These are phyloP conservation scores for Coendou prehensilis DNA, from an alignment of 2,797 vertebrate genomes.

Conservation along the genomic window DNA sequence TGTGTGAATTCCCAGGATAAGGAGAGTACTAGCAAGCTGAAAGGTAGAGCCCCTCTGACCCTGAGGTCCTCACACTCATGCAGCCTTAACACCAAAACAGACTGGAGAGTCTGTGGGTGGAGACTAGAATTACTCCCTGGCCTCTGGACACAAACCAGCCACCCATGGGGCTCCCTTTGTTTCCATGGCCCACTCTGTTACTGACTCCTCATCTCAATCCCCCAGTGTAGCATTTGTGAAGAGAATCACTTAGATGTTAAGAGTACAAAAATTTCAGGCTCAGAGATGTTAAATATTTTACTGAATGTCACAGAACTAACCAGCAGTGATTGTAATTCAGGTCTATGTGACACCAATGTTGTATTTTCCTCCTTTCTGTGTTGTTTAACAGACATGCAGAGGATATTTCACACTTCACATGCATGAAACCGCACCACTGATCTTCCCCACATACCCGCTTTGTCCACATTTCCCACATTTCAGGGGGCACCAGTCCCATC, in stretches of 20 bases:
- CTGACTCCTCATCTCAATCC: neutral
- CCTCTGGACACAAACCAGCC: neutral
- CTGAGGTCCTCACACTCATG: neutral
- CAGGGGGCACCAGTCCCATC: neutral
- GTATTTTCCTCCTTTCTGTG: neutral
- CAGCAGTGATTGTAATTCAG: neutral
- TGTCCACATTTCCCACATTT: neutral
- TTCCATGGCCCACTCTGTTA: neutral
- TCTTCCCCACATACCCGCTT: neutral
- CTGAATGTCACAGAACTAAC: neutral
- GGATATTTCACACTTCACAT: neutral
- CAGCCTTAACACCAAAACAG: neutral
- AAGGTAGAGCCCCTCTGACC: neutral
- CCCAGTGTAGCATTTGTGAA: rapidly evolving
- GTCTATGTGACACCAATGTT: neutral
- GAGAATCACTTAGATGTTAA: neutral
- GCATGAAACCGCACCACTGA: neutral
- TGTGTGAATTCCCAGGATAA: neutral
- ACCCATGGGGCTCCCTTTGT: neutral
- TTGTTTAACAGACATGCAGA: neutral
- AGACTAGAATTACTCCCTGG: neutral
- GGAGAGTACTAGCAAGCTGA: neutral
- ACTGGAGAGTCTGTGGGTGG: neutral
- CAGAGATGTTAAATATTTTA: neutral
- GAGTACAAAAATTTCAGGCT: neutral